Base-by-base conservation (phyloP, 2,113 vertebrate species). In the Thomomys bottae region DNA sequence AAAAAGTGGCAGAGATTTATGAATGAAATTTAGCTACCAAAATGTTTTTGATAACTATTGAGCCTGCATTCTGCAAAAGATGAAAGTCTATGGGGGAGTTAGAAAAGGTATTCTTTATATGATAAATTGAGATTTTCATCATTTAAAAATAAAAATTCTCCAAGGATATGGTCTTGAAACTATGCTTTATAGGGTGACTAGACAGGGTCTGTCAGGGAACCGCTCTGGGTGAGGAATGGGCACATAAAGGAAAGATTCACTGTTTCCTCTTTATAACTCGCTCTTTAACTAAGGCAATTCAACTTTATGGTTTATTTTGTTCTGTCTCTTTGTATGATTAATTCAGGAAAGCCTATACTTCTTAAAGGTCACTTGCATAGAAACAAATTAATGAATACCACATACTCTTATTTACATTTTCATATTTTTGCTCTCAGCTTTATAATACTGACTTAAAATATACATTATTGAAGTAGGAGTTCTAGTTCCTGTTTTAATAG, bases 401-500 rank as follows among this genome's bases (percentile, higher is more conserved):
- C 68, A n/a, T 64, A 70, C 30, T 20, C 5, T 40, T 40, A 82
- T 0, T 5, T 87, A 81, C 3, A 24, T 71, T 73, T 93, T 80
- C 24, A 34, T 71, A 26, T 54, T 67, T 89, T 68, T 54, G 28
- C 34, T 61, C 45, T 80, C 32, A 26, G 14, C 40, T 77, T 20
- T 68, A n/a, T 61, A 34, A 8, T 76, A 93, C 67, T 89, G 21
- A 42, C 77, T 89, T 42, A 11, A 54, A 54, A 2, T 78, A 66
- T 45, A 24, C 40, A 79, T 85, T 88, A 84, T 84, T n/a, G 77
- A 76, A 36, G 15, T 17, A 92, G 17, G 71, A 67, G 15, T 88
- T 82, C n/a, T 84, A 38, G 30, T 66, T 61, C 20, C 24, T 94
- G 71, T 79, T 57, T 88, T 75, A 38, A 42, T 83, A 45, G 67